Conservation (phyloP, 2,113 vertebrate species). For the Piliocolobus tephrosceles region DNA sequence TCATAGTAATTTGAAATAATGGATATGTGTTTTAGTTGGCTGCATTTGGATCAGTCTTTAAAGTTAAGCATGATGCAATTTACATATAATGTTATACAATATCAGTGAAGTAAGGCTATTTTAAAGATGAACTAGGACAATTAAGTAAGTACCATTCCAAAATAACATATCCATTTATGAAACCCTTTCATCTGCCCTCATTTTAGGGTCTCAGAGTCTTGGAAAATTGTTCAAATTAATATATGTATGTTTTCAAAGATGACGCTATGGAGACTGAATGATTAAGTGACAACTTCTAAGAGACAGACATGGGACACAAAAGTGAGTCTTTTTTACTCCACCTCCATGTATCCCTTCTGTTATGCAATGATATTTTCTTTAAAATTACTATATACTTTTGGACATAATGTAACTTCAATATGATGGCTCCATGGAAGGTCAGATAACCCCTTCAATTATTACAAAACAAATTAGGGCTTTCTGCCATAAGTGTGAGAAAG, state of each 20-base stretch:
- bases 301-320: background rate
- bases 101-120: background rate
- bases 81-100: background rate
- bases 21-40: background rate
- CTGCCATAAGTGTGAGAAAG: background rate
- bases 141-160: background rate
- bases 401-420: background rate
- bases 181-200: background rate
- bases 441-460: background rate
- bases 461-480: slow-evolving; percentile 39
- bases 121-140: background rate
- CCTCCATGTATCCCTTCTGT: background rate
- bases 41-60: background rate
- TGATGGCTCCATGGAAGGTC: background rate
- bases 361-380: background rate
- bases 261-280: background rate
- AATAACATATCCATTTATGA: background rate
- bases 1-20: background rate
- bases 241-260: background rate
- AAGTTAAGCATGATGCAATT: background rate
- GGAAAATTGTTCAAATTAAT: background rate
- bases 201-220: background rate
- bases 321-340: background rate
- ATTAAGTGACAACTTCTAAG: background rate
- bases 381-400: background rate